Base-by-base conservation (phyloP, 2,888 invertebrate genomes). In the Hydrotaea cyrtoneurina region DNA sequence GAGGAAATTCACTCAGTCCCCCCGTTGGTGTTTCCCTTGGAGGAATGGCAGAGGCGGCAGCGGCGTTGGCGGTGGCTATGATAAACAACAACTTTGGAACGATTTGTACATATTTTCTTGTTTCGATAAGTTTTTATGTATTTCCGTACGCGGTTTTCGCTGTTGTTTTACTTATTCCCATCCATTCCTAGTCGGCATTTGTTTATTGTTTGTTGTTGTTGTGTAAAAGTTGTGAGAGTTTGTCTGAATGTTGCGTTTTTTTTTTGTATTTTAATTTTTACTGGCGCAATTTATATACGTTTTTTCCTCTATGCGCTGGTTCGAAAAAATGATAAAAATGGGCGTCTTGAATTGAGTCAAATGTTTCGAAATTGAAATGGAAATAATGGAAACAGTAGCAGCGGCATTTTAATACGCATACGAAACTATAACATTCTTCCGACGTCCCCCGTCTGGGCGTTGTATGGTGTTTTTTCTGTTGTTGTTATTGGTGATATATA, bases 321-420 rank as follows among this genome's bases (percentile, higher is more conserved):
- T 77, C 36, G 26, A 36, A 53, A 53, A 31, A 31, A 64, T 72
- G 72, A 80, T 83, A 79, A 83, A 83, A 80, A 80, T 80, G 83
- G 77, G 69, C 80, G 83, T 83, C 83, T 80, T 83, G 64, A 57
- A 11, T 19, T 76, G 43, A 74, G 17, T 53, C 26, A 31, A 15
- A 62, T 26, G 19, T 64, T 17, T 64, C 64, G 39, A 36, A 26
- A 64, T 64, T 53, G 23, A 55, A 72, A 72, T 59, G 15, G 59
- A 75, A 43, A n/a, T 36, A 50, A 43, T 23, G 11, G 11, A 75
- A 74, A 78, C 78, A 59, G 81, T 78, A 74, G 82, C 74, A 55
- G 39, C 53, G 3, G 11, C 21, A 55, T 4, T 19, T 8, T 17
- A 1, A 72, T 17, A 59, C n/a, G 43, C 11, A 72, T 10, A 31